Evolutionary conservation across 1,140 invertebrate species (phyloP).

Genomic region (Plutomurus gul): DNA sequence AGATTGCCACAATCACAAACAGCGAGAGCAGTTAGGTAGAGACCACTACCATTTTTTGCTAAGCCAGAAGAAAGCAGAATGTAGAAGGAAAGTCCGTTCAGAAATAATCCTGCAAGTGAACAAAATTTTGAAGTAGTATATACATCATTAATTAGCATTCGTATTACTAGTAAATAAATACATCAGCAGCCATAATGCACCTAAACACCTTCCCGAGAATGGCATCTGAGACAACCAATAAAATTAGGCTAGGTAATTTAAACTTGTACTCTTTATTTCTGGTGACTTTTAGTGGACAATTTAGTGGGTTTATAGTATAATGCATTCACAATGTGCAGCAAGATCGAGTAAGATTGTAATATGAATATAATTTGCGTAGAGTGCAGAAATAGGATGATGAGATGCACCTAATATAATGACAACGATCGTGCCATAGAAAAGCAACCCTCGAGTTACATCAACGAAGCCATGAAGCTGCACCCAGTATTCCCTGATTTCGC

Average conservation of each 20-base stretch:
- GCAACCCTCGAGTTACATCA: conserved; percentile 54
- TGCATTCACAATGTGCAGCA: too few species aligned
- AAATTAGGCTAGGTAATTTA: too few species aligned
- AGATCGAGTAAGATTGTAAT: background rate
- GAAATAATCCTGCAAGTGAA: conserved; percentile 36
- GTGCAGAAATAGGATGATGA: background rate
- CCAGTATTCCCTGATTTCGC: conserved; percentile 57
- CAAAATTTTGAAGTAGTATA: background rate
- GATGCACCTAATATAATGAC: conserved; percentile 57
- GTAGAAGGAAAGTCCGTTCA: conserved; percentile 49
- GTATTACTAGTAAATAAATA: background rate
- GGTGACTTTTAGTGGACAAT: too few species aligned
- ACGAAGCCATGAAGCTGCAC: conserved; percentile 55
- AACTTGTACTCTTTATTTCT: too few species aligned
- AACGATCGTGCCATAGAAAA: conserved; percentile 56
- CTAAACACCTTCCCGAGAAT: too few species aligned
- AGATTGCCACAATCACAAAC: conserved; percentile 58
- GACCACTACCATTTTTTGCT: conserved; percentile 46
- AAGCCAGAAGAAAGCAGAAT: conserved; percentile 46
- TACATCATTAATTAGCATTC: background rate
- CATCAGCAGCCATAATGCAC: background rate
- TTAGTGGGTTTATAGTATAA: too few species aligned
- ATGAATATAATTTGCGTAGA: conserved; percentile 28
- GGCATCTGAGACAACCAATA: too few species aligned
- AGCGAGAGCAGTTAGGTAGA: conserved; percentile 57